Conservation (phyloP, 2,113 vertebrate species). For the Caranx melampygus region DNA sequence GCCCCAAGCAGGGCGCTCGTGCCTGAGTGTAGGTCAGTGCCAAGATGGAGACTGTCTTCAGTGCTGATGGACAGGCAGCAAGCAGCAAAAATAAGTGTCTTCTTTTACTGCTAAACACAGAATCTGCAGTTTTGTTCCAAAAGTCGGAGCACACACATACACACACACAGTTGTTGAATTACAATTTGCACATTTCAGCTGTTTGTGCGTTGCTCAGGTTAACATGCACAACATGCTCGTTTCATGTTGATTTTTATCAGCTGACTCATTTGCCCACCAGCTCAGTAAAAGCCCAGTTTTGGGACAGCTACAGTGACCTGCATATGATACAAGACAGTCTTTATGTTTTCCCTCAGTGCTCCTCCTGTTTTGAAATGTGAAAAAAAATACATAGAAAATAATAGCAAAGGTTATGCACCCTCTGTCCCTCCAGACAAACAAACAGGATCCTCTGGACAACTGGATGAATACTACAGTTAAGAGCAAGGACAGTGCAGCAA, state of each 20-base stretch:
- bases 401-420: background rate
- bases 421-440: background rate
- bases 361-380: background rate
- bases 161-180: background rate
- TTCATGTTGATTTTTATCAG: constrained; percentile 35
- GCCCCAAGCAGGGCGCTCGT: constrained; percentile 65
- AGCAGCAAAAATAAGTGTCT: constrained; percentile 8
- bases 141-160: background rate
- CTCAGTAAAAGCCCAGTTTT: constrained; percentile 59
- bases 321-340: constrained; percentile 5
- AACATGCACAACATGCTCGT: constrained; percentile 13
- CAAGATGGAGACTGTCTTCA: constrained; percentile 49
- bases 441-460: background rate
- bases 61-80: constrained; percentile 23
- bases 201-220: constrained; percentile 16
- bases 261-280: constrained; percentile 66
- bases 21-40: constrained; percentile 72
- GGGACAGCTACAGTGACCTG: constrained; percentile 24
- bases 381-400: background rate
- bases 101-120: constrained; percentile 8
- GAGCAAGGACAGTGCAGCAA: background rate
- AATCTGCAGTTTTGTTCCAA: background rate
- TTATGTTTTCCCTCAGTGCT: constrained; percentile 16
- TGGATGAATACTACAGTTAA: background rate
- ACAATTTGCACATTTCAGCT: background rate